A percentile compares a stretch with the other conserved stretches of the same genome.
Conservation (phyloP, 1,140 invertebrate genomes). For the Lanistes nyassanus region DNA sequence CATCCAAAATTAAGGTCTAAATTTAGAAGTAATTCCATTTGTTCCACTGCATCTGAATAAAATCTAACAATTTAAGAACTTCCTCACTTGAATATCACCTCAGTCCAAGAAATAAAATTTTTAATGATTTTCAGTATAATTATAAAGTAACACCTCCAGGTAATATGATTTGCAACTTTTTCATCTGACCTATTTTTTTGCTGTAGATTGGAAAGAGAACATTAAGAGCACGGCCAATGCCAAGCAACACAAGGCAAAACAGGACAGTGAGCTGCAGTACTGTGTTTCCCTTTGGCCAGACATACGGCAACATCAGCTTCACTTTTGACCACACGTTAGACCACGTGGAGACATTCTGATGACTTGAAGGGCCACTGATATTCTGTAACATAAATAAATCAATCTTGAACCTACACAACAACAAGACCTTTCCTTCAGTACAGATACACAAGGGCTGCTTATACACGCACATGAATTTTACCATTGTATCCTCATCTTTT, state of each 20-base stretch:
- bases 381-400: neutral
- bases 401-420: neutral
- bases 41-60: too few relatives aligned
- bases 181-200: constrained; percentile 79
- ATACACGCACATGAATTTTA: too few relatives aligned
- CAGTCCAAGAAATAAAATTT: too few relatives aligned
- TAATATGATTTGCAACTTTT: constrained; percentile 1
- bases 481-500: too few relatives aligned
- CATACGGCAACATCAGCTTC: constrained; percentile 83
- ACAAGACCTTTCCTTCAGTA: too few relatives aligned
- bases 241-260: constrained; percentile 83
- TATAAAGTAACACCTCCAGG: too few relatives aligned
- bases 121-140: too few relatives aligned
- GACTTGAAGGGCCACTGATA: neutral
- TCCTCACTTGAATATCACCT: too few relatives aligned
- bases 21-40: too few relatives aligned
- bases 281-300: constrained; percentile 90
- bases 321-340: constrained; percentile 77
- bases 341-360: constrained; percentile 53
- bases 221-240: constrained; percentile 88
- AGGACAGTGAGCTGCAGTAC: constrained; percentile 85
- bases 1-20: too few relatives aligned
- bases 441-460: too few relatives aligned
- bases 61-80: too few relatives aligned
- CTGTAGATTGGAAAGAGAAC: constrained; percentile 93